Conservation (phyloP, 1,140 invertebrate genomes). For the Bemisia tabaci region DNA sequence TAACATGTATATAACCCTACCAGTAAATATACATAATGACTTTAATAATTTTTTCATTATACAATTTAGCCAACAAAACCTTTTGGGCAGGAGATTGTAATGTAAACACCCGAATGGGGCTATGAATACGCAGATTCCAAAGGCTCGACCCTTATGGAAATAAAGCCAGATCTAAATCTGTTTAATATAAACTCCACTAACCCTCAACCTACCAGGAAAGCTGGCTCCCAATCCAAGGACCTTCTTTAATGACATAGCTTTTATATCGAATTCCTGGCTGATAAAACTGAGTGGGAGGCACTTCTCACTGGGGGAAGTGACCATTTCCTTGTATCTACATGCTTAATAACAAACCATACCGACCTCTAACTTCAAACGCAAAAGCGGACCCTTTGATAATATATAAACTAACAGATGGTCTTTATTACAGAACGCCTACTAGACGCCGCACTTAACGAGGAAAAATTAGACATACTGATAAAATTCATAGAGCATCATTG, state of each 20-base stretch:
- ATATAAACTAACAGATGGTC: not conserved
- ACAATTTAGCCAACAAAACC: not conserved
- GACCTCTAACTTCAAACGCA: not conserved
- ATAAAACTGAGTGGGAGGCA: not conserved
- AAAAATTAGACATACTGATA: not conserved
- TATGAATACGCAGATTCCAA: not conserved
- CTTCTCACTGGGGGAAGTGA: not conserved
- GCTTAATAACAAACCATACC: not conserved
- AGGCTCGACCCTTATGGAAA: not conserved
- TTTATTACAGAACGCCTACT: not conserved
- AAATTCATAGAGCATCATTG: not conserved
- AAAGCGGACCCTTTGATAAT: not conserved
- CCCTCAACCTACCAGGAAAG: not conserved
- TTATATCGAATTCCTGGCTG: not conserved
- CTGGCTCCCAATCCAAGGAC: not conserved
- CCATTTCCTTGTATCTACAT: not conserved
- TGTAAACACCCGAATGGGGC: not conserved
- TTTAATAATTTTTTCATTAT: not conserved
- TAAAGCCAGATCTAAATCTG: not conserved
- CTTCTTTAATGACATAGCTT: not conserved
- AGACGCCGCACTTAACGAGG: not conserved
- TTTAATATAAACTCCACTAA: not conserved
- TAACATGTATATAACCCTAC: not conserved
- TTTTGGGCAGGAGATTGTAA: not conserved
- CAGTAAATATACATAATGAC: not conserved